These are phyloP conservation scores for Pammene fasciana DNA, from an alignment of 2,888 invertebrate genomes.

Conservation along the genomic window DNA sequence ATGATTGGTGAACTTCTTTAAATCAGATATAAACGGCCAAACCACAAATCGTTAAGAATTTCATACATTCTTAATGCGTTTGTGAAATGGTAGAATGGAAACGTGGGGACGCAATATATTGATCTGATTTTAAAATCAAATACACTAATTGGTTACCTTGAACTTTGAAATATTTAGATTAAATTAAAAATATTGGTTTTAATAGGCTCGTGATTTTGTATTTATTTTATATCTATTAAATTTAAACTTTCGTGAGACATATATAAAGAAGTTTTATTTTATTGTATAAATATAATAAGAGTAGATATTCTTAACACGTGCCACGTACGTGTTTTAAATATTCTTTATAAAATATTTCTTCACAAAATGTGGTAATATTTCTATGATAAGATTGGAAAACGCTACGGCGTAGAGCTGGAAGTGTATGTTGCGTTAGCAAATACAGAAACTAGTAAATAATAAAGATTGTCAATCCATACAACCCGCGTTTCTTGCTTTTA, in stretches of 20 bases:
- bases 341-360: constrained; percentile 6
- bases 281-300: too few species aligned
- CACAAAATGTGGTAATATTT: constrained; percentile 13
- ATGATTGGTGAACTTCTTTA: too few species aligned
- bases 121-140: constrained; percentile 34
- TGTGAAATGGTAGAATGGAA: neutral
- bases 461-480: neutral
- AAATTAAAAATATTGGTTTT: neutral
- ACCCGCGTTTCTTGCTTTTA: neutral
- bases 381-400: constrained; percentile 30
- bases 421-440: constrained; percentile 21
- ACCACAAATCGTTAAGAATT: neutral
- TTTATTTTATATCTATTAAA: too few species aligned
- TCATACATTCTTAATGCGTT: neutral
- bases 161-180: constrained; percentile 14
- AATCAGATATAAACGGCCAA: too few species aligned
- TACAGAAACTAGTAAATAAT: neutral
- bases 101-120: constrained; percentile 34
- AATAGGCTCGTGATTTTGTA: neutral
- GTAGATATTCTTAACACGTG: neutral
- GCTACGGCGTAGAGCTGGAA: neutral
- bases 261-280: too few species aligned
- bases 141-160: constrained; percentile 33
- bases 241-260: too few species aligned
- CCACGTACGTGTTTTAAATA: constrained; percentile 5